Evolutionary conservation across 2,113 vertebrate species (phyloP), one percentile per base, ranked within the genome.

Genomic region (Hymenochirus boettgeri): DNA sequence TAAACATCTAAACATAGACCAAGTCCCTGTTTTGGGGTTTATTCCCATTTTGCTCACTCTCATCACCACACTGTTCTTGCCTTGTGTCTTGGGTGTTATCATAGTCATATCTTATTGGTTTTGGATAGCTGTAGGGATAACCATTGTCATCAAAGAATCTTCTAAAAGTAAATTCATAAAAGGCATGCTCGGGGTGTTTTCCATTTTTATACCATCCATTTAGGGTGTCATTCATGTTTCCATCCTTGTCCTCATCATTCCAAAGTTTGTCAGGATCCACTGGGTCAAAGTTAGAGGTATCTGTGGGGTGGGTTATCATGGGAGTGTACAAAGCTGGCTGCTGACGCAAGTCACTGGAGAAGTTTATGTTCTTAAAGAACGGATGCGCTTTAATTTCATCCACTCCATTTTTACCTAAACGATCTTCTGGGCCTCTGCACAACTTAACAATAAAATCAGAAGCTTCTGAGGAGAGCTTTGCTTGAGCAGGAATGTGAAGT

Each of bases 141-240:
- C 96, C 95, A 72, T 98, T 97, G 78, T 98, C 94, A 73, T 99
- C 96, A 55, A 99, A 99, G 88, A 98, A 99, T 70, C 96, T 93
- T 25, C 96, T 89, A 82, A 98, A 98, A 57, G 95, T 98, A 78
- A 99, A 98, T 76, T 99, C 95, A 74, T 98, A 98, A 75, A 98
- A 98, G 71, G 95, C 96, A 69, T 98, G 95, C 48, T 98, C 95
- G 4, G 95, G 95, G 77, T 98, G 95, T 70, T 98, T 96, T 57
- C 95, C 95, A 5, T 96, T 95, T 77, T 93, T 93, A 79, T 97
- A 97, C 96, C 93, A 97, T 70, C 90, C 81, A 0, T 89, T 93
- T 5, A 97, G 91, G 0, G 93, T 96, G 79, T 97, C 96, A 9
- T 91, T 93, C 73, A 83, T 82, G 75, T 88, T 90, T 66, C 90